A percentile compares a stretch with the other conserved stretches of the same genome.
Conservation (phyloP, 2,888 invertebrate genomes). For the Synanthedon andrenaeformis region DNA sequence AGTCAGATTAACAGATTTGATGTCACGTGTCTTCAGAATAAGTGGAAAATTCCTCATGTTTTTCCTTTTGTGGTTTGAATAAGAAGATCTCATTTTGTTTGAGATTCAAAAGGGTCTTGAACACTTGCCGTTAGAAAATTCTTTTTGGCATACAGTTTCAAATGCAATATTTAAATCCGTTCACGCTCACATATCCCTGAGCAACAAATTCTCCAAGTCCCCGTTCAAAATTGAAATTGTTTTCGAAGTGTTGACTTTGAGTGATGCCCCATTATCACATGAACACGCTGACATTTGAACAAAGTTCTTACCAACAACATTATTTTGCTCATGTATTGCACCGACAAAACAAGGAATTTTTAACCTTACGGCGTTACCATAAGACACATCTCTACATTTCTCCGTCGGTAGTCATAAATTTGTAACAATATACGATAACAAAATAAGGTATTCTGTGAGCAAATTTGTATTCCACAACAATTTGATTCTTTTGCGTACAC, state of each 20-base stretch:
- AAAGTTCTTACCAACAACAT: neutral
- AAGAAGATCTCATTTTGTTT: too few relatives aligned
- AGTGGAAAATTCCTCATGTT: too few relatives aligned
- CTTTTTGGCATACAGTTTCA: too few relatives aligned
- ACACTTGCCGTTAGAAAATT: too few relatives aligned
- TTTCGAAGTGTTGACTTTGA: constrained; percentile 5
- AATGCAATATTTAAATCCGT: neutral
- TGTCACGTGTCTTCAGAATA: too few relatives aligned
- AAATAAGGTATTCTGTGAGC: neutral
- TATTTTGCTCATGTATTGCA: neutral
- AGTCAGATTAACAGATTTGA: too few relatives aligned
- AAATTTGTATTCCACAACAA: neutral
- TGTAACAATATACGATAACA: neutral
- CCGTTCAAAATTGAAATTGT: constrained; percentile 6
- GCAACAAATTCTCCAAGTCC: constrained; percentile 4
- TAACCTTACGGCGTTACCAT: neutral
- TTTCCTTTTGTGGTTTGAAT: too few relatives aligned
- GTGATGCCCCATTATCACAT: constrained; percentile 4
- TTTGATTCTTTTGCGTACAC: neutral
- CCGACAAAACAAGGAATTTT: neutral
- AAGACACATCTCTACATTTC: neutral
- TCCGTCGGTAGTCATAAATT: neutral
- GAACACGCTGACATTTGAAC: constrained; percentile 2
- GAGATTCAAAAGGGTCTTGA: too few relatives aligned
- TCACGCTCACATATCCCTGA: neutral